Conservation (phyloP, 1,140 invertebrate species). For the Sminthurides bifidus region DNA sequence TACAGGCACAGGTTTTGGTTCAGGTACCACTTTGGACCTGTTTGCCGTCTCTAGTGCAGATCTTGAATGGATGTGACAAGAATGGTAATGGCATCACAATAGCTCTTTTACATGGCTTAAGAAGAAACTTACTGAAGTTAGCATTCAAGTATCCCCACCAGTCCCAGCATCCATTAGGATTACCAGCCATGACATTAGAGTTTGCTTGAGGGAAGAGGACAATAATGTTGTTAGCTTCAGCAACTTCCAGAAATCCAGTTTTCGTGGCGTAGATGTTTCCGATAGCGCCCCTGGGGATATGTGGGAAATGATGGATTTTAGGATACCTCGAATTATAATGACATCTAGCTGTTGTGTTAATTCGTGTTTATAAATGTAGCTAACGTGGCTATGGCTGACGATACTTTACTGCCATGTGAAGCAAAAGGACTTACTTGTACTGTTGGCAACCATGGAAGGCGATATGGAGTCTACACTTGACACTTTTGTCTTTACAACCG, state of each 20-base stretch:
- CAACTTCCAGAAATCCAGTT: conserved; percentile 37
- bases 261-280: conserved; percentile 34
- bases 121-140: conserved; percentile 8
- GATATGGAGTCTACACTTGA: conserved; percentile 36
- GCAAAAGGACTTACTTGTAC: conserved; percentile 30
- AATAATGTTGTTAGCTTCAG: conserved; percentile 37
- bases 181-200: conserved; percentile 15
- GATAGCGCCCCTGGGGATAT: conserved; percentile 16
- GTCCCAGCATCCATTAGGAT: conserved; percentile 37
- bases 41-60: too few relatives aligned
- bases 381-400: neutral
- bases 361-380: too few relatives aligned
- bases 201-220: conserved; percentile 37
- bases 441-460: conserved; percentile 36
- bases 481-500: conserved; percentile 25
- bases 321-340: neutral
- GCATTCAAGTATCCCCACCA: conserved; percentile 34
- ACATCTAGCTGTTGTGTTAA: too few relatives aligned
- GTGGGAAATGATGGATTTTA: neutral
- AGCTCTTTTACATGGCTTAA: too few relatives aligned
- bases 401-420: conserved; percentile 10
- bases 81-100: too few relatives aligned
- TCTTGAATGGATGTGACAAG: too few relatives aligned
- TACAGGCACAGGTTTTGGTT: too few relatives aligned
- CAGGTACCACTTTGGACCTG: too few relatives aligned